Percentiles rank a stretch among this genome's conserved stretches.
These are phyloP conservation scores for Urocolius indicus DNA, from an alignment of 2,113 vertebrate genomes.

Conservation along the genomic window DNA sequence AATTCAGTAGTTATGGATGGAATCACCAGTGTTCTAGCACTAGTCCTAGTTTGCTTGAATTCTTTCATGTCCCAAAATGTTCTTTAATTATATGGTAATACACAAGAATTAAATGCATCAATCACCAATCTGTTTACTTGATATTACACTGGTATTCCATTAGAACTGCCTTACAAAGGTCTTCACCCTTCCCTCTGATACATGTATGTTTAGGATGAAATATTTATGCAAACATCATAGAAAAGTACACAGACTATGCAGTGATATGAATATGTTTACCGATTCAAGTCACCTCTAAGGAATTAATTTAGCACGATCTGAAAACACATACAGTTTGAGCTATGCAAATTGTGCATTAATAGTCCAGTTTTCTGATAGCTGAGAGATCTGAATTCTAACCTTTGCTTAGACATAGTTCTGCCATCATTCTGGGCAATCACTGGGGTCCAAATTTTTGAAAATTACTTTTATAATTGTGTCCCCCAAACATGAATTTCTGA, in stretches of 20 bases:
- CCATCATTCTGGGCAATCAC: background rate
- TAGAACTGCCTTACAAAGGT: background rate
- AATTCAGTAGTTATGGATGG: background rate
- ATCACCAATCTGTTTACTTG: background rate
- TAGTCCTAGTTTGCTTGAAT: background rate
- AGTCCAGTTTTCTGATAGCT: background rate
- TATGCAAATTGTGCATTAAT: background rate
- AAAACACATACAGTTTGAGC: background rate
- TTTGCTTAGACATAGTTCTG: background rate
- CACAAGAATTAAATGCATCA: background rate
- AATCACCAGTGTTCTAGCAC: background rate
- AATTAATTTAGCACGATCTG: background rate
- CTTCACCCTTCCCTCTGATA: background rate
- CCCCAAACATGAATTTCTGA: background rate
- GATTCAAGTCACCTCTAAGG: background rate
- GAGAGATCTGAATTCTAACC: background rate
- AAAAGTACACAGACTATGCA: background rate
- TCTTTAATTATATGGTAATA: background rate
- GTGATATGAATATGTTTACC: background rate
- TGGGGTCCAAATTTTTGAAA: background rate
- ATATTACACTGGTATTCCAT: background rate
- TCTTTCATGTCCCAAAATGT: background rate
- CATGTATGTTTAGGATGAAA: background rate
- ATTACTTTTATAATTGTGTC: background rate
- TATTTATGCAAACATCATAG: background rate